These are phyloP conservation scores for Sycophila texana DNA, from an alignment of 2,888 invertebrate genomes.

Conservation along the genomic window DNA sequence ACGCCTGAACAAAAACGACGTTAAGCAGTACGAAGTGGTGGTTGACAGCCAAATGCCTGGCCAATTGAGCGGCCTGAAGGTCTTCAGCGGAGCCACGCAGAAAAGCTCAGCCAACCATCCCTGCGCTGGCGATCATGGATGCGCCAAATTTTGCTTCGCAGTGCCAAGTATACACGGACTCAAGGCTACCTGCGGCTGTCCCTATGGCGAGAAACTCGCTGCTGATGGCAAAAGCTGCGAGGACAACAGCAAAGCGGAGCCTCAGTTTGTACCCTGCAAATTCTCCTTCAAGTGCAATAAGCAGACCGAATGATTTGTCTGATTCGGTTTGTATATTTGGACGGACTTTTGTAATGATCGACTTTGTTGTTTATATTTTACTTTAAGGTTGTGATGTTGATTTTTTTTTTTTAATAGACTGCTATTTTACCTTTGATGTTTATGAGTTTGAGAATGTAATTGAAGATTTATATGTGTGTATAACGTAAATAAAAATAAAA, in stretches of 20 bases:
- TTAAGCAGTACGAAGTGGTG: accelerated
- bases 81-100: not conserved
- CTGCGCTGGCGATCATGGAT: not conserved
- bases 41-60: too few relatives aligned
- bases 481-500: too few relatives aligned
- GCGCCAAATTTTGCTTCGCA: conserved; percentile 47
- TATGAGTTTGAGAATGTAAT: too few relatives aligned
- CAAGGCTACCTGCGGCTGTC: conserved; percentile 33
- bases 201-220: conserved; percentile 44
- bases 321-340: too few relatives aligned
- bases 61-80: not conserved
- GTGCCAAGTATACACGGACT: not conserved
- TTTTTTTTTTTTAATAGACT: too few relatives aligned
- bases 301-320: not conserved
- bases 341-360: too few relatives aligned
- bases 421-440: too few relatives aligned
- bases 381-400: too few relatives aligned
- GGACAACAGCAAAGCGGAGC: conserved; percentile 30
- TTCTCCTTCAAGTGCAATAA: conserved; percentile 10
- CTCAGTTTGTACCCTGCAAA: conserved; percentile 20
- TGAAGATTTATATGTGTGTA: too few relatives aligned
- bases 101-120: not conserved
- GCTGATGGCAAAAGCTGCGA: conserved; percentile 12
- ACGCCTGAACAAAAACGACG: not conserved
- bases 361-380: too few relatives aligned